These are phyloP conservation scores for Kryptopterus vitreolus DNA, from an alignment of 2,797 vertebrate species.

Conservation along the genomic window DNA sequence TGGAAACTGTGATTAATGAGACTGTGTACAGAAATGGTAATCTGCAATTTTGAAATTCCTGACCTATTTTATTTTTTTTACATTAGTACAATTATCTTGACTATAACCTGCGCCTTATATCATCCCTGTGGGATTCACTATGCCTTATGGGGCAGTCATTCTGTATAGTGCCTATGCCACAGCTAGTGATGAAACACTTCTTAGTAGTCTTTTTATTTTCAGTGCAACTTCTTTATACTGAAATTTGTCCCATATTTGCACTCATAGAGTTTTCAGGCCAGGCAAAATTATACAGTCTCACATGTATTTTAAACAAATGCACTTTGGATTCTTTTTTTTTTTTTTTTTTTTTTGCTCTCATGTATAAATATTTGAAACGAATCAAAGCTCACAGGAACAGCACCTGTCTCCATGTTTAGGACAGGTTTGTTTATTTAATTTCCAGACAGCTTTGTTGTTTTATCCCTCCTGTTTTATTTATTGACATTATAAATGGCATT, in stretches of 20 bases:
- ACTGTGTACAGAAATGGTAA: conserved; percentile 67
- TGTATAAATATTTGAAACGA: neutral
- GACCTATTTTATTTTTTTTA: conserved; percentile 70
- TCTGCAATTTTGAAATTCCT: conserved; percentile 72
- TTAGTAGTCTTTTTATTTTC: neutral
- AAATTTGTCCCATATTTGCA: neutral
- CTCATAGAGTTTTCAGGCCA: neutral
- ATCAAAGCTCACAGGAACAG: neutral
- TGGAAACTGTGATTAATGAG: conserved; percentile 72
- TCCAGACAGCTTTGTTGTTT: neutral
- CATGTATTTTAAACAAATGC: neutral
- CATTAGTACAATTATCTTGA: conserved; percentile 63
- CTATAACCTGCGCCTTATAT: conserved; percentile 54
- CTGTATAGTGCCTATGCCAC: neutral
- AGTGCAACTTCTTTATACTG: neutral
- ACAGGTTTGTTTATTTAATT: neutral
- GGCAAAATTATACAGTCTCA: neutral
- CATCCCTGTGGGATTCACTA: conserved; percentile 58
- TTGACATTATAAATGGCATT: neutral
- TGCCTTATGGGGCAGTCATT: conserved; percentile 35
- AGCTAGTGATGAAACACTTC: neutral
- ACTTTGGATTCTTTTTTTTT: neutral
- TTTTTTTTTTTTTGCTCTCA: neutral
- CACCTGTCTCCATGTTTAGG: neutral
- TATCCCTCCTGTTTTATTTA: neutral